phyloP scores from a whole-genome alignment of 2,797 vertebrate species.

The Oreonectes daqikongensis region DNA sequence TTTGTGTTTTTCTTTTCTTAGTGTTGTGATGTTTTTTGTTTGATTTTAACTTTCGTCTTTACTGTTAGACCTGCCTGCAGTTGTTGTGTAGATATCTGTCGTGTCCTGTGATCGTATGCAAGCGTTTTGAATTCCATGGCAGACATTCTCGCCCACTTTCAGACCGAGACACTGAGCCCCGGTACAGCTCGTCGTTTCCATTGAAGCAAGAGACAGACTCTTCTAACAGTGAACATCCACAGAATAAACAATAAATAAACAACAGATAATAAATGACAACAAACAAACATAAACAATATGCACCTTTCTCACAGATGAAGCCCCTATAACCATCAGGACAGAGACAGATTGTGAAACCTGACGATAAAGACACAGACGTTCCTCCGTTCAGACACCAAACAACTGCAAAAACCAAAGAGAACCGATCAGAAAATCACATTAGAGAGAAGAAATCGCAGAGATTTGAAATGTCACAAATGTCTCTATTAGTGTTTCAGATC shows the following conservation, averaged over 20 bases:
- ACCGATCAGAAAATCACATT: too few relatives aligned
- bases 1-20: not conserved
- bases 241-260: not conserved
- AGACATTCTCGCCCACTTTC: constrained; percentile 62
- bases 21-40: not conserved
- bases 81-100: constrained; percentile 67
- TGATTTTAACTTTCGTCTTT: not conserved
- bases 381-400: constrained; percentile 67
- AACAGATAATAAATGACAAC: not conserved
- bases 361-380: constrained; percentile 43
- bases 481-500: not conserved
- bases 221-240: constrained; percentile 18
- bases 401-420: not conserved
- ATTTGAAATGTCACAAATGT: not conserved
- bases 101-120: constrained; percentile 52
- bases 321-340: constrained; percentile 67
- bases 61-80: constrained; percentile 70
- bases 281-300: not conserved
- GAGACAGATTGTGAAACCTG: constrained; percentile 62
- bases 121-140: constrained; percentile 61
- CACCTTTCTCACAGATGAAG: constrained; percentile 62
- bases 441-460: too few relatives aligned
- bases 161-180: constrained; percentile 59
- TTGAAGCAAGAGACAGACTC: constrained; percentile 58
- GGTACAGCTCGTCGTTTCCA: constrained; percentile 67